These are phyloP conservation scores for Aradus depressus DNA, from an alignment of 2,888 invertebrate species.

Conservation along the genomic window DNA sequence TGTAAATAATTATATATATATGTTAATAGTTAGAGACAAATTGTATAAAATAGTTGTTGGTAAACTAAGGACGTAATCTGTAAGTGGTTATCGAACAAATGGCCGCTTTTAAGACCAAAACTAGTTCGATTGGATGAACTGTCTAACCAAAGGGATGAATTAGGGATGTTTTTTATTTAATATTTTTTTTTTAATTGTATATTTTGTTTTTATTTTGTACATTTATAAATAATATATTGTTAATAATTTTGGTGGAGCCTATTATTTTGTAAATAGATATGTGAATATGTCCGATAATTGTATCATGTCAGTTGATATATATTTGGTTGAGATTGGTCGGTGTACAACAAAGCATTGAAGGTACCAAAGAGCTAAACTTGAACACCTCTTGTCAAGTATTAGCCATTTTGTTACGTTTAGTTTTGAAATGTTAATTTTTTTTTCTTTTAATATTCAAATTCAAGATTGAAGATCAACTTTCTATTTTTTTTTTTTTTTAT, in stretches of 20 bases:
- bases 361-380: slow-evolving; percentile 17
- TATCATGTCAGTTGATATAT: slow-evolving; percentile 3
- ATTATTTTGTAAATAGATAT: slow-evolving; percentile 8
- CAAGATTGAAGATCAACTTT: background rate
- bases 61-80: slow-evolving; percentile 17
- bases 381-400: slow-evolving; percentile 5
- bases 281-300: slow-evolving; percentile 10
- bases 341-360: slow-evolving; percentile 2
- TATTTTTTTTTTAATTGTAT: slow-evolving; percentile 15
- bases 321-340: slow-evolving; percentile 13
- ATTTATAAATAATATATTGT: background rate
- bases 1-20: slow-evolving; percentile 14
- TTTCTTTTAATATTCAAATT: slow-evolving; percentile 12
- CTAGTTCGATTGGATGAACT: slow-evolving; percentile 14
- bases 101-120: slow-evolving; percentile 12
- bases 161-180: too few relatives aligned
- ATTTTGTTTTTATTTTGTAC: slow-evolving; percentile 10
- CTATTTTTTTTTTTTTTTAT: slow-evolving; percentile 9
- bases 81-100: slow-evolving; percentile 2
- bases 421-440: slow-evolving; percentile 13
- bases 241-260: background rate
- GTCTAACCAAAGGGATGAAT: slow-evolving; percentile 16
- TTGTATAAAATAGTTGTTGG: slow-evolving; percentile 16
- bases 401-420: slow-evolving; percentile 13
- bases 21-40: slow-evolving; percentile 4